Conservation (phyloP, 64 coral and sea anemone species). For the Montipora sp. region DNA sequence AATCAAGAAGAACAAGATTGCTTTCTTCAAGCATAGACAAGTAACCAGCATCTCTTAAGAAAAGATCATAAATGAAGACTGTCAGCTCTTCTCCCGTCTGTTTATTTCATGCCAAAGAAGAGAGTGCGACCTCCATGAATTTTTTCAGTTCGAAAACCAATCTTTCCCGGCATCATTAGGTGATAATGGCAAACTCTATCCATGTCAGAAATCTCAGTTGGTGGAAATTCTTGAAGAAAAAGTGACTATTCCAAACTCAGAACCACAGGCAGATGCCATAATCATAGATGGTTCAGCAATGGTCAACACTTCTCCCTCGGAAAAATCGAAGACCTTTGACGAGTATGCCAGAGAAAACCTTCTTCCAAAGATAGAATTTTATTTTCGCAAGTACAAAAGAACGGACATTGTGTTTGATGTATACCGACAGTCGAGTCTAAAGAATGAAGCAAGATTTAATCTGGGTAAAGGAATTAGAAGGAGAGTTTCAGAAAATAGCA, state of each 20-base stretch:
- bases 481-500: slow-evolving; percentile 50
- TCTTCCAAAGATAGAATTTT: slow-evolving; percentile 38
- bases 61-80: slow-evolving; percentile 66
- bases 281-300: slow-evolving; percentile 70
- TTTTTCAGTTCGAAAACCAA: slow-evolving; percentile 76
- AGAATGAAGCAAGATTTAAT: slow-evolving; percentile 16
- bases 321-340: slow-evolving; percentile 60
- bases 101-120: slow-evolving; percentile 70
- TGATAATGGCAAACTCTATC: slow-evolving; percentile 63
- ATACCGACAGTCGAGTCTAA: slow-evolving; percentile 32
- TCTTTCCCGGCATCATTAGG: slow-evolving; percentile 46
- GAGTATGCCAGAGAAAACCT: slow-evolving; percentile 66
- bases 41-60: slow-evolving; percentile 43
- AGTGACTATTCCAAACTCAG: slow-evolving; percentile 50
- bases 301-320: slow-evolving; percentile 37
- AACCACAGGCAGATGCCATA: slow-evolving; percentile 54
- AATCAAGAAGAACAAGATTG: slow-evolving; percentile 49
- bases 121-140: slow-evolving; percentile 65
- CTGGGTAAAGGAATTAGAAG: slow-evolving; percentile 40
- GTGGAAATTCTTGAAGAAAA: slow-evolving; percentile 55
- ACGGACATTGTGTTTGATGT: slow-evolving; percentile 43
- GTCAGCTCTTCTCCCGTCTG: slow-evolving; percentile 43
- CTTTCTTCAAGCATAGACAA: slow-evolving; percentile 65
- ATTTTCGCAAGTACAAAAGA: slow-evolving; percentile 11
- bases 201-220: slow-evolving; percentile 67